Base-by-base conservation (phyloP, 2,113 vertebrate genomes). In the Lampris megalopsis region DNA sequence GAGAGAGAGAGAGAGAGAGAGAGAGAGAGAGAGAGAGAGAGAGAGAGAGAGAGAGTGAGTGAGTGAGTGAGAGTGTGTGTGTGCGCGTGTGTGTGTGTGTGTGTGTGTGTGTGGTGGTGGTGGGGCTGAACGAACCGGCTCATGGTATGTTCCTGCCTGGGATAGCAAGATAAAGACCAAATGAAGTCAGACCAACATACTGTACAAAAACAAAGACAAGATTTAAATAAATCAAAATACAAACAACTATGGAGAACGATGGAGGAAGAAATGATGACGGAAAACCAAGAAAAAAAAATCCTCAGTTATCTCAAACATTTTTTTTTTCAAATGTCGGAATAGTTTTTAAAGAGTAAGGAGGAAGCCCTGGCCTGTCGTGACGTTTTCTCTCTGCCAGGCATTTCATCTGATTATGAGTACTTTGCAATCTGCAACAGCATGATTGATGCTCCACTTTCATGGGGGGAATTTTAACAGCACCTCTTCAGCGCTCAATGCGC, bases 391-490 rank as follows among this genome's bases (percentile, higher is more conserved):
- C 94, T 95, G 94, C 82, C 91, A 94, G 94, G 95, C 95, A 96
- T 96, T 96, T 96, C 94, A 93, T 94, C 95, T 96, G 96, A 96
- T 97, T 96, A 96, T 95, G 95, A 97, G 95, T 95, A 95, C 95
- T 97, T 97, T 94, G 94, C 95, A 92, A 93, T 96, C 96, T 95
- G 94, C 95, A 96, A 96, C 97, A 95, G 95, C 90, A 94, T 98
- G 97, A 99, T 98, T 96, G 96, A 98, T 98, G 96, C 94, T 94
- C 94, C 95, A 96, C 95, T 96, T 95, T 96, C 96, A 97, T 96
- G 95, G 97, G 96, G 96, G 95, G 97, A 98, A 97, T 98, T 97
- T 97, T 97, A 98, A 98, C 98, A 98, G 96, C 95, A 96, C 96
- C 97, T 95, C 96, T 96, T 95, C 96, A 95, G 96, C 94, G 93